phyloP scores from a whole-genome alignment of 35 echinoderm and acorn worm species.

The Lytechinus variegatus region DNA sequence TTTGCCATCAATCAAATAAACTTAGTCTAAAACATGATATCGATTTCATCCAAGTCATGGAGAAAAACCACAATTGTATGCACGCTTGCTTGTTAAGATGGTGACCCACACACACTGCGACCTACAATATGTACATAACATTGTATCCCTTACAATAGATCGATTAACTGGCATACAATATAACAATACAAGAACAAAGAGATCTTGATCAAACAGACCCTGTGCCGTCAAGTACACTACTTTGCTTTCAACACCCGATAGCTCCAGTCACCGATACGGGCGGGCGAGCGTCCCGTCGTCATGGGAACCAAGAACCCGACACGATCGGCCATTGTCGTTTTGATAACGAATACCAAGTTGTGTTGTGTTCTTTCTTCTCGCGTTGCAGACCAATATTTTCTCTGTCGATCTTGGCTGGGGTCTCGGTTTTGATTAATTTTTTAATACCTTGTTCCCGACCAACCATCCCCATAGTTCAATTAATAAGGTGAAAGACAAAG shows the following conservation, averaged over 20 bases:
- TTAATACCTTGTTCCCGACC: neutral
- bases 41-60: neutral
- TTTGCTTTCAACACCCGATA: neutral
- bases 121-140: neutral
- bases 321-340: neutral
- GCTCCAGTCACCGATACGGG: neutral
- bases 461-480: neutral
- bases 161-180: neutral
- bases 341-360: neutral
- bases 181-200: neutral
- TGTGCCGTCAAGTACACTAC: neutral
- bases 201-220: neutral
- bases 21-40: neutral
- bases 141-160: neutral
- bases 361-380: neutral
- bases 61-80: neutral
- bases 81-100: neutral
- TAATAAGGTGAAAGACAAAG: neutral
- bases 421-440: neutral
- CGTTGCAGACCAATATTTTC: neutral
- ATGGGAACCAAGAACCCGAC: neutral
- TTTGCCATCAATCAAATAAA: neutral
- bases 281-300: neutral
- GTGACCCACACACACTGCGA: neutral
- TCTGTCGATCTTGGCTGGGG: neutral